These are phyloP conservation scores for Zenarchopterus dispar DNA, from an alignment of 2,797 vertebrate genomes.

Conservation along the genomic window DNA sequence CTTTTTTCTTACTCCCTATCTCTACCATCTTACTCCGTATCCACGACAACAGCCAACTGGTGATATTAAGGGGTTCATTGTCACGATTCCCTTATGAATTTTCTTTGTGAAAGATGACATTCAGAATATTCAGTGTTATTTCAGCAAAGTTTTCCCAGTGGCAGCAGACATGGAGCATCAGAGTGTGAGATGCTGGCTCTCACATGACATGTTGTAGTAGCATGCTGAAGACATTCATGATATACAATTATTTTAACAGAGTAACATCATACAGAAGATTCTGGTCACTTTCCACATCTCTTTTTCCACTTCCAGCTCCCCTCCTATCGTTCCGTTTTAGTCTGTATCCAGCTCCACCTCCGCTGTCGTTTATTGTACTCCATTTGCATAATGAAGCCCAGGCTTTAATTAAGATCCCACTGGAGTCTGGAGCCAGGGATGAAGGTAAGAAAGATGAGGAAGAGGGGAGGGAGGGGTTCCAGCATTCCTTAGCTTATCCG, in stretches of 20 bases:
- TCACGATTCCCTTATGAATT: slow-evolving; percentile 69
- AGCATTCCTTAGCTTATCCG: slow-evolving; percentile 77
- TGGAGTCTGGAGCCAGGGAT: slow-evolving; percentile 79
- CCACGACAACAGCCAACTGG: slow-evolving; percentile 73
- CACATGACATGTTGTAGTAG: slow-evolving; percentile 13
- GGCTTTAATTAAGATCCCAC: slow-evolving; percentile 87
- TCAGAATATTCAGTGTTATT: slow-evolving; percentile 61
- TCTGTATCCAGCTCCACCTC: slow-evolving; percentile 76
- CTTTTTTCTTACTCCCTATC: slow-evolving; percentile 67
- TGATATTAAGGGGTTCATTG: slow-evolving; percentile 73
- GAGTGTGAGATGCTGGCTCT: slow-evolving; percentile 26
- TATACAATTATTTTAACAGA: slow-evolving; percentile 39
- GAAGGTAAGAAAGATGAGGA: slow-evolving; percentile 67
- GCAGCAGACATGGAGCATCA: slow-evolving; percentile 30
- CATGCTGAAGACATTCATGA: slow-evolving; percentile 27
- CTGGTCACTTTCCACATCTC: slow-evolving; percentile 63
- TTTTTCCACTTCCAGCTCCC: slow-evolving; percentile 59
- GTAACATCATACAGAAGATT: slow-evolving; percentile 48
- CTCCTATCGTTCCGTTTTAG: slow-evolving; percentile 62
- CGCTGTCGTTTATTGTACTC: slow-evolving; percentile 82
- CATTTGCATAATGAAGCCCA: slow-evolving; percentile 88
- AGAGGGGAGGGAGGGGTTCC: slow-evolving; percentile 60
- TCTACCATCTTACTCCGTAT: slow-evolving; percentile 68
- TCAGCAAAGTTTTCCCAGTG: slow-evolving; percentile 48
- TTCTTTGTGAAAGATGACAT: slow-evolving; percentile 59